These are phyloP conservation scores for Achatina immaculata DNA, from an alignment of 1,140 invertebrate species.

Conservation along the genomic window DNA sequence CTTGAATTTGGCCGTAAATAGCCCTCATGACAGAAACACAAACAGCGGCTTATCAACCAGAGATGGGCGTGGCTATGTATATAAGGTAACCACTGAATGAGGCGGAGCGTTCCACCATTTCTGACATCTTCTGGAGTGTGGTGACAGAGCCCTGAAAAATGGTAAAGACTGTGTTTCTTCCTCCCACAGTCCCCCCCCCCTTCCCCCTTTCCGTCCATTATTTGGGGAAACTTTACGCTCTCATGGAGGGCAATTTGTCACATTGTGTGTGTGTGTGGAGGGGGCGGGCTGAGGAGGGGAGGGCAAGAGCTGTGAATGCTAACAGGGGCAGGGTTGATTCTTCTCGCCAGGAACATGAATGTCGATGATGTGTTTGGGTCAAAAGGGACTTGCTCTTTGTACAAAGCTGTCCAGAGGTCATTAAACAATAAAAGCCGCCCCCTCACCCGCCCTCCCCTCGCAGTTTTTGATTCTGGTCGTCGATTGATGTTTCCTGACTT, in stretches of 20 bases:
- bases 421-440: too few species aligned
- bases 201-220: too few species aligned
- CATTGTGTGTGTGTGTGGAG: background rate
- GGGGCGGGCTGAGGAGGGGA: background rate
- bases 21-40: too few species aligned
- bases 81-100: background rate
- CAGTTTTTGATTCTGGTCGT: too few species aligned
- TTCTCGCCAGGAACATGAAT: background rate
- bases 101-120: background rate
- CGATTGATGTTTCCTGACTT: too few species aligned
- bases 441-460: too few species aligned
- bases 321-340: background rate
- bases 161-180: background rate
- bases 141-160: background rate
- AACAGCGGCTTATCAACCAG: background rate
- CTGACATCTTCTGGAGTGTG: background rate
- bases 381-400: background rate
- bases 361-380: background rate
- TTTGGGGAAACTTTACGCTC: background rate
- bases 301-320: background rate
- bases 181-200: background rate
- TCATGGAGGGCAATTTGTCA: background rate
- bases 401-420: background rate
- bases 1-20: too few species aligned
- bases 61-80: background rate